phyloP scores from a whole-genome alignment of 2,888 invertebrate genomes.

The Metallyticus violacea region DNA sequence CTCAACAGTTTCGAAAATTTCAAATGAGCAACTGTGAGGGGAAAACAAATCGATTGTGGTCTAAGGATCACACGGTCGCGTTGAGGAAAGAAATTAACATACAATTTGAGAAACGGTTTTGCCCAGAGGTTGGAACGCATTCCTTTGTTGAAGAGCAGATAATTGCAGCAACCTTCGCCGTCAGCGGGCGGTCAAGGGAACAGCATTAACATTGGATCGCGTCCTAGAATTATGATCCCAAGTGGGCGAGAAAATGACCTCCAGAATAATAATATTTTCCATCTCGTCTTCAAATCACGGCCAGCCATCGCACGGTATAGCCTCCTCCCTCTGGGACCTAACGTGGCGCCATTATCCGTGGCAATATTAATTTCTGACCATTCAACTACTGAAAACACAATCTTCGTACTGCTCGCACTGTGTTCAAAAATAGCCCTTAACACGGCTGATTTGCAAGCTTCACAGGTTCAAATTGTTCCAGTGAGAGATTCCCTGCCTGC shows the following conservation, averaged over 20 bases:
- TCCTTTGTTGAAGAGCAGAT: background rate
- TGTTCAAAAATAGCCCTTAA: too few relatives aligned
- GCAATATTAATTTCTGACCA: too few relatives aligned
- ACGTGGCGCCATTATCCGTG: background rate
- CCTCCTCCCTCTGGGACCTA: background rate
- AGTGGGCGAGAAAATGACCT: slow-evolving; percentile 7
- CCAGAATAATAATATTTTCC: background rate
- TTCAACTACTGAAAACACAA: too few relatives aligned
- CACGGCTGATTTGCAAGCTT: too few relatives aligned
- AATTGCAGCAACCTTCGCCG: background rate
- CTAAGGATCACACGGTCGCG: background rate
- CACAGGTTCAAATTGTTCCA: too few relatives aligned
- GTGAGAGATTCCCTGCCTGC: too few relatives aligned
- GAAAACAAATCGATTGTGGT: background rate
- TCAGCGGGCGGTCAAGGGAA: background rate
- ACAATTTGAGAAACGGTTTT: background rate
- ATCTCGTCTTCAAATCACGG: background rate
- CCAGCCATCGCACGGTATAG: background rate
- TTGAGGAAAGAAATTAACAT: background rate
- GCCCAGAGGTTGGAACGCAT: background rate
- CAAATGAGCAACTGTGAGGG: background rate
- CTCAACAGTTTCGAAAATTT: background rate
- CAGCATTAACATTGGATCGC: background rate
- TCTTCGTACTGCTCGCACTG: too few relatives aligned
- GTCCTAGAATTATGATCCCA: background rate